Base-by-base conservation (phyloP, 2,888 invertebrate genomes). In the Microctonus aethiopoides region DNA sequence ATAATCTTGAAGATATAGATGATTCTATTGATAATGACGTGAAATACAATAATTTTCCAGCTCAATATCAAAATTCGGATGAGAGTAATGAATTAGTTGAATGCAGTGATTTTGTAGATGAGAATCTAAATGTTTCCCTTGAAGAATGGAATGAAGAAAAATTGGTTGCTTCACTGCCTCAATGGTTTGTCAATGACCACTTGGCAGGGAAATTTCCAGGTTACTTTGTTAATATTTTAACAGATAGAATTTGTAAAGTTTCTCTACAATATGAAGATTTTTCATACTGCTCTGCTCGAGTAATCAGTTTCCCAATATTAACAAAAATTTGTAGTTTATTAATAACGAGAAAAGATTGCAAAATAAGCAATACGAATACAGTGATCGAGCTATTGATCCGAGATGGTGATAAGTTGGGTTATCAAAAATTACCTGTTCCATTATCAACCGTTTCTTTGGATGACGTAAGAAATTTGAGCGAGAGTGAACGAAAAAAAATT, bases 261-360 rank as follows among this genome's bases (percentile, higher is more conserved):
- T 89, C 89, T 62, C 91, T 92, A 0, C 94, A 93, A 87, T 90
- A 94, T 6, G 95, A 95, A 84, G 91, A 93, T 83, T 91, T 90
- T 78, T 83, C 85, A 2, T 88, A 89, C 56, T 87, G 89, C 4
- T 90, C 92, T 73, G 89, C 92, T 7, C 91, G 91, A 76, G 79
- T 88, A 7, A 88, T 91, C 67, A 89, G 90, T 34, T 80, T 92
- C 72, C 89, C 91, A 13, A 90, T 95, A 72, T 78, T 94, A 46
- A 86, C 88, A 76, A 90, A 90, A 71, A 89, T 92, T 62, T 91
- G 88, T 74, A 83, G 86, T 2, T 71, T 90, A 20, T 69, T 90
- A 3, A 78, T 76, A 4, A 78, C 77, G 10, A 34, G 60, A 5
- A 76, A 11, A 54, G 63, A 29, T 68, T 36, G 70, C 70, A 39